Conservation (phyloP, 2,113 vertebrate genomes). For the Pogona vitticeps region DNA sequence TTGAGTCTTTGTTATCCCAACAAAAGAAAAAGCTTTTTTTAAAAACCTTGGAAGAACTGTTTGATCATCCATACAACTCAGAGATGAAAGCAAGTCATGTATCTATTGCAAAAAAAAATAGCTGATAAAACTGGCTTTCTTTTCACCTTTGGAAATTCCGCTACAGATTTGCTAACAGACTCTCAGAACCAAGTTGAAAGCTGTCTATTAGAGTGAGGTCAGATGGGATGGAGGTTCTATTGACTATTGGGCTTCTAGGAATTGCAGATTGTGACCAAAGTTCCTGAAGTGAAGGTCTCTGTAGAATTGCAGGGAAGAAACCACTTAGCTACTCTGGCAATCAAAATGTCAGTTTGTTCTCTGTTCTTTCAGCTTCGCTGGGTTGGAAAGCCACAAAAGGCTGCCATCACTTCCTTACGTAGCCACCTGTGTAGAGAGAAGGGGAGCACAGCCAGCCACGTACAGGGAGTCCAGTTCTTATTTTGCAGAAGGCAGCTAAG, state of each 20-base stretch:
- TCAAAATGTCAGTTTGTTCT: not conserved
- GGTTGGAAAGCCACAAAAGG: not conserved
- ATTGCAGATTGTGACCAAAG: not conserved
- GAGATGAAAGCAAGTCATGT: not conserved
- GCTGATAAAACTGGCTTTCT: not conserved
- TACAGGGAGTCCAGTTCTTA: not conserved
- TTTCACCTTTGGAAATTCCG: not conserved
- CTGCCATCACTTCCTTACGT: not conserved
- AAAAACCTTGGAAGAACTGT: not conserved
- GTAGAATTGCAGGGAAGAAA: not conserved
- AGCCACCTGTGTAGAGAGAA: not conserved
- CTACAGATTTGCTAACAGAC: not conserved
- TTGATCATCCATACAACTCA: not conserved
- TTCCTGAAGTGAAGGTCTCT: not conserved
- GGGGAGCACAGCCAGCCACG: not conserved
- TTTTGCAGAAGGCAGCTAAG: not conserved
- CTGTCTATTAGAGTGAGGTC: not conserved
- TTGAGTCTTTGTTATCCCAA: not conserved
- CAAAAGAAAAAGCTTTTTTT: not conserved
- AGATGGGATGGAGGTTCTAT: not conserved
- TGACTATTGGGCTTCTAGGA: not conserved
- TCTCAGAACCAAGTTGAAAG: not conserved
- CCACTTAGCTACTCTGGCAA: not conserved
- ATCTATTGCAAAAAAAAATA: not conserved
- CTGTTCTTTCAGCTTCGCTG: not conserved